Conservation (phyloP, 2,888 invertebrate species). For the Drosophila kambysellisi region DNA sequence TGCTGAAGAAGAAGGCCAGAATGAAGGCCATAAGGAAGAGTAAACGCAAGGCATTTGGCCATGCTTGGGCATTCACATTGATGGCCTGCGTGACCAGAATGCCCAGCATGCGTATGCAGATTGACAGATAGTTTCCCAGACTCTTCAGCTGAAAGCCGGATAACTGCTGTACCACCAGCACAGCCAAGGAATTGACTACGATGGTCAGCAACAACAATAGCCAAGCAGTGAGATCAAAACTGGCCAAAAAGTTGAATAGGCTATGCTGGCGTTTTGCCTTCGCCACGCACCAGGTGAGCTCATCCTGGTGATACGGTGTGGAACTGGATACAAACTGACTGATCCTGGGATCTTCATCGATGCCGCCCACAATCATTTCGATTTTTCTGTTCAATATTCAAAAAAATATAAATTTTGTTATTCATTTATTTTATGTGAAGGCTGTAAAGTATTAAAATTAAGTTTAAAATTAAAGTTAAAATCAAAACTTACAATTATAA, state of each 20-base stretch:
- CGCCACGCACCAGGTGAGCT: constrained; percentile 84
- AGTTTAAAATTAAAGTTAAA: neutral
- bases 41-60: constrained; percentile 60
- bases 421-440: neutral
- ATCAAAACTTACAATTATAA: neutral
- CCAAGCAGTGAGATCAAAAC: constrained; percentile 63
- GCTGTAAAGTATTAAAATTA: neutral
- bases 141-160: constrained; percentile 26
- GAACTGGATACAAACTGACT: constrained; percentile 81
- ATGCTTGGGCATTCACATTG: constrained; percentile 24
- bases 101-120: constrained; percentile 64
- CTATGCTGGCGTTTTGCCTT: constrained; percentile 75
- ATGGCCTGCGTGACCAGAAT: constrained; percentile 72
- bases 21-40: constrained; percentile 67
- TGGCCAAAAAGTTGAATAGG: constrained; percentile 81
- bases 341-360: constrained; percentile 83
- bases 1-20: constrained; percentile 78
- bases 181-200: constrained; percentile 52
- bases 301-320: constrained; percentile 84
- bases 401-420: neutral
- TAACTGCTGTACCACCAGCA: constrained; percentile 58
- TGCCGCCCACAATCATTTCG: constrained; percentile 84
- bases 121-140: constrained; percentile 50
- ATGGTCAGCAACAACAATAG: constrained; percentile 63
- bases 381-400: constrained; percentile 62